Evolutionary conservation across 2,113 vertebrate species (phyloP).

Genomic region (Daboia siamensis): DNA sequence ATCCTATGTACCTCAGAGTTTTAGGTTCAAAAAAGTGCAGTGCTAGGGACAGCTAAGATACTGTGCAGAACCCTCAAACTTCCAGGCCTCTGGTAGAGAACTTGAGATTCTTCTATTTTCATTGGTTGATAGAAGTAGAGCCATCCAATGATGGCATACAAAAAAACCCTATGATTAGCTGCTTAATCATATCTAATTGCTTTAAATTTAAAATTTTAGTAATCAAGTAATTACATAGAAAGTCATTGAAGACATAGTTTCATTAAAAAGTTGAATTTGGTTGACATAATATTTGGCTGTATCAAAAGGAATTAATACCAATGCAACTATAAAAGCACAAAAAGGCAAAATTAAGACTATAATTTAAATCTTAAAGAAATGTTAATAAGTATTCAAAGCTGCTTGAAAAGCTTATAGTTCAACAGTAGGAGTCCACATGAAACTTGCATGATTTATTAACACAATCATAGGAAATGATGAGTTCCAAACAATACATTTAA

Average conservation of each 20-base stretch:
- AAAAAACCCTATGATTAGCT: neutral
- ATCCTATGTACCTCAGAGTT: neutral
- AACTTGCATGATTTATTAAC: slow-evolving; percentile 70
- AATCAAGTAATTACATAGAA: neutral
- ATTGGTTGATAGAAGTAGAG: neutral
- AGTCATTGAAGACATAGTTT: neutral
- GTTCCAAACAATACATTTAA: slow-evolving; percentile 72
- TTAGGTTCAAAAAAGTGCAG: neutral
- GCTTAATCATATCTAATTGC: neutral
- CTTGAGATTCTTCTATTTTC: neutral
- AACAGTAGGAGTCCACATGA: slow-evolving; percentile 57
- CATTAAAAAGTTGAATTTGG: neutral
- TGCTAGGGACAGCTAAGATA: neutral
- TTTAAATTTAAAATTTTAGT: neutral
- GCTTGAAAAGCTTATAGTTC: slow-evolving; percentile 40
- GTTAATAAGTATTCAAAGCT: slow-evolving; percentile 47
- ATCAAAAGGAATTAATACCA: neutral
- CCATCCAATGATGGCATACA: neutral
- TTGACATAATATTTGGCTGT: neutral
- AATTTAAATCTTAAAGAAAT: neutral
- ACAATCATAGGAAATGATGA: slow-evolving; percentile 63
- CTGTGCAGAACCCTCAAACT: neutral
- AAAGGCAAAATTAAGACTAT: slow-evolving; percentile 35
- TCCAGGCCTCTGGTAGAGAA: neutral
- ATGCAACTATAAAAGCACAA: slow-evolving; percentile 21